Evolutionary conservation across 2,113 vertebrate genomes (phyloP).

Genomic region (Brachypodius melanocephalos): DNA sequence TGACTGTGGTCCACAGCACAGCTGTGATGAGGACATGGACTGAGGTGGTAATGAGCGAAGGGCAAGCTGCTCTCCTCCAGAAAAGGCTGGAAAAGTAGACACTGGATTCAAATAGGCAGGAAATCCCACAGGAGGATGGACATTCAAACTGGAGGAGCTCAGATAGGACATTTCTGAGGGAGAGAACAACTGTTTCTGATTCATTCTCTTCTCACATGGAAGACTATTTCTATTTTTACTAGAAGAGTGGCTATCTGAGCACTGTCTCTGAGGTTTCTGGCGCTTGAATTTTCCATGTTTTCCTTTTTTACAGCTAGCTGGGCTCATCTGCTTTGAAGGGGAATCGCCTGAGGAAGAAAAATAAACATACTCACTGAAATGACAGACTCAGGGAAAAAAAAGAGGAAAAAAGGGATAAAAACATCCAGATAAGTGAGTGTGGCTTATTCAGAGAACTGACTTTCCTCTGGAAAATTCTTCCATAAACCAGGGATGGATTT

Average conservation of each 20-base stretch:
- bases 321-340: slow-evolving; percentile 43
- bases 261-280: slow-evolving; percentile 72
- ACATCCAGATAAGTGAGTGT: background rate
- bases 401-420: background rate
- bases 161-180: slow-evolving; percentile 68
- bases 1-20: background rate
- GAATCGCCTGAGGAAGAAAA: slow-evolving; percentile 64
- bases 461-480: background rate
- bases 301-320: slow-evolving; percentile 67
- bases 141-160: background rate
- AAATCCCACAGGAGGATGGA: slow-evolving; percentile 53
- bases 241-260: slow-evolving; percentile 59
- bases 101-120: slow-evolving; percentile 49
- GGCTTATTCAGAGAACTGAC: background rate
- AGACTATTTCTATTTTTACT: slow-evolving; percentile 27
- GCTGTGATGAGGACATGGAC: background rate
- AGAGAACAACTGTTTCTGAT: slow-evolving; percentile 44
- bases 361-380: background rate
- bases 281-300: slow-evolving; percentile 74
- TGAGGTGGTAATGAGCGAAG: background rate
- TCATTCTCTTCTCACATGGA: background rate
- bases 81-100: slow-evolving; percentile 15
- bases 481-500: background rate
- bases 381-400: background rate
- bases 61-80: background rate